Conservation (phyloP, 1,140 invertebrate species). For the Zaprionus inermis region DNA sequence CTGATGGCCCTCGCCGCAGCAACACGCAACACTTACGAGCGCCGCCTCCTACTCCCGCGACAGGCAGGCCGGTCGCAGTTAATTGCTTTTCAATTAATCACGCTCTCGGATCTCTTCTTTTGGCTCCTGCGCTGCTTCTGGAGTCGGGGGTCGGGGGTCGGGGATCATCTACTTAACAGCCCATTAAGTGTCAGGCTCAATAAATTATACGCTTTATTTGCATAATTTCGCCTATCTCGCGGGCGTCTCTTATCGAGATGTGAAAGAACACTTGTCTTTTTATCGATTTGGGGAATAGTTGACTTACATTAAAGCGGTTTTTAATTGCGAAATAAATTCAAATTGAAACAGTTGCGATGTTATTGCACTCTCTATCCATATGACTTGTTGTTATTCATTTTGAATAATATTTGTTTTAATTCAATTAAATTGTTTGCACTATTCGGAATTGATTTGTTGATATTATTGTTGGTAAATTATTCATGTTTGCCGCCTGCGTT, state of each 20-base stretch:
- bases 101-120: constrained; percentile 28
- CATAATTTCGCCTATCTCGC: constrained; percentile 20
- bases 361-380: neutral
- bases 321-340: neutral
- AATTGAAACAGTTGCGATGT: neutral
- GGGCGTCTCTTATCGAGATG: neutral
- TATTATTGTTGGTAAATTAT: neutral
- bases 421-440: constrained; percentile 3
- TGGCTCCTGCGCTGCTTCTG: neutral
- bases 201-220: constrained; percentile 37
- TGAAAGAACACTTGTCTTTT: neutral
- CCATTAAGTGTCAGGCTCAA: constrained; percentile 38
- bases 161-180: constrained; percentile 26
- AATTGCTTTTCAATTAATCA: constrained; percentile 72
- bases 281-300: neutral
- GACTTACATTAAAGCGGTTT: neutral
- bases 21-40: constrained; percentile 34
- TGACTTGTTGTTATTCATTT: neutral
- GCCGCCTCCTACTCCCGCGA: neutral
- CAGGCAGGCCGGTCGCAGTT: constrained; percentile 22
- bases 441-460: constrained; percentile 2
- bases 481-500: neutral
- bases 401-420: constrained; percentile 1
- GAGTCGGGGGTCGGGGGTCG: constrained; percentile 4
- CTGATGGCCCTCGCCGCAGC: constrained; percentile 8